Evolutionary conservation across 2,888 invertebrate species (phyloP), one percentile per base, ranked within the genome.

Genomic region (Drosophila cognata): DNA sequence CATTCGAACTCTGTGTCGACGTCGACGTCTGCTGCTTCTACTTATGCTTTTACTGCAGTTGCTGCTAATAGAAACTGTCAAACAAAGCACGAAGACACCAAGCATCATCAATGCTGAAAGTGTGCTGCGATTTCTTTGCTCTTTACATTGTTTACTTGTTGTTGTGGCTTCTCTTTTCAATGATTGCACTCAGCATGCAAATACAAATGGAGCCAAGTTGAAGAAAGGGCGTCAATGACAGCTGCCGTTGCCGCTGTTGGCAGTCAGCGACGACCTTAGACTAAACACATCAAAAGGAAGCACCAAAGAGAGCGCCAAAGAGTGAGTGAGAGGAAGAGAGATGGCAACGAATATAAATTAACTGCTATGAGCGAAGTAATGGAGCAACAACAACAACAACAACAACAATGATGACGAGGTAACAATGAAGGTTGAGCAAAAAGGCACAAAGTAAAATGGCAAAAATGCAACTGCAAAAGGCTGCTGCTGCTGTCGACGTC

Each of bases 321-420:
- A 38, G 50, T n/a, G 31, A 52, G 16, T 25, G 48, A 71, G 59
- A 69, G 62, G 63, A 38, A 60, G 70, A 59, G 68, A 77, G 78
- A 81, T 81, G 81, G 88, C 85, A 89, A 77, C 80, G 82, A 77
- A 88, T 88, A 85, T 85, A 85, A 85, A 88, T 85, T 89, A 85
- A 89, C 85, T 88, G 82, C 72, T 80, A 77, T 87, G 82, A 89
- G 73, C 77, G 64, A 82, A 79, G 89, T 89, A 85, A 87, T 84
- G 82, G 88, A 82, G 74, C 71, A 81, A 64, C 65, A 71, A 69
- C 53, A 76, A 71, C 59, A 64, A 71, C 64, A 61, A 63, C 52
- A 61, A n/a, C n/a, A 41, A n/a, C 41, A 11, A 21, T 60, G 55
- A n/a, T 65, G 33, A 62, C 66, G 76, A 74, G 65, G 53, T 69